Evolutionary conservation across 2,797 vertebrate genomes (phyloP).

Genomic region (Odontamblyopus lacepedii): DNA sequence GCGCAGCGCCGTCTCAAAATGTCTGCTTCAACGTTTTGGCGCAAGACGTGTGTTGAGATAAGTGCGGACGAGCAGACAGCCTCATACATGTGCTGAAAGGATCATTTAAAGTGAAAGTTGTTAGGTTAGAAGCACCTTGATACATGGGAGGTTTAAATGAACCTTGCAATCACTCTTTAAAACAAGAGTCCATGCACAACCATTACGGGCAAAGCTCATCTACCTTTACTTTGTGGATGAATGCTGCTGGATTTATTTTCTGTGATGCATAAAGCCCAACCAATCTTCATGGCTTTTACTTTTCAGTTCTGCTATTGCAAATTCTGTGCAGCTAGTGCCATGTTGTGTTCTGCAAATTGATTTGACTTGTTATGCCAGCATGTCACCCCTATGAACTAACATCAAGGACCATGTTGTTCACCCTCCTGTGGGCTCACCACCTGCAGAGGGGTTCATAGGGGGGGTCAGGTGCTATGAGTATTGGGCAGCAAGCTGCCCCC

Average conservation of each 20-base stretch:
- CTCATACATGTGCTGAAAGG: conserved; percentile 34
- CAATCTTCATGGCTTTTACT: background rate
- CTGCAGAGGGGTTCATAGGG: no score
- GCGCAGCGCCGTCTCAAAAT: conserved; percentile 54
- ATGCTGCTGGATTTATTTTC: background rate
- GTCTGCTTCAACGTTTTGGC: conserved; percentile 36
- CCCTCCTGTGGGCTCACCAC: no score
- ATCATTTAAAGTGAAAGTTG: conserved; percentile 27
- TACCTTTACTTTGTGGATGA: background rate
- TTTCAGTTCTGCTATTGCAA: background rate
- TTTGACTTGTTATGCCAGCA: background rate
- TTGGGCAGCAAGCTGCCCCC: no score
- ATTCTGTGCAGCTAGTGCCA: background rate
- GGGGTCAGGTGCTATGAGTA: no score
- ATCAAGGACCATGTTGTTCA: no score
- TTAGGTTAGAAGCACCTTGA: background rate
- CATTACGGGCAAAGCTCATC: background rate
- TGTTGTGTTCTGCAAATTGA: background rate
- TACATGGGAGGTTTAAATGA: conserved; percentile 1
- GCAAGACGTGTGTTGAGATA: conserved; percentile 36
- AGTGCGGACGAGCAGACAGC: conserved; percentile 25
- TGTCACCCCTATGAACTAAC: no score
- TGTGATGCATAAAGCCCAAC: background rate
- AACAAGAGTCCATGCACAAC: no score
- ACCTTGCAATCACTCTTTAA: conserved; percentile 1